Conservation (phyloP, 2,797 vertebrate genomes). For the Moxostoma hubbsi region DNA sequence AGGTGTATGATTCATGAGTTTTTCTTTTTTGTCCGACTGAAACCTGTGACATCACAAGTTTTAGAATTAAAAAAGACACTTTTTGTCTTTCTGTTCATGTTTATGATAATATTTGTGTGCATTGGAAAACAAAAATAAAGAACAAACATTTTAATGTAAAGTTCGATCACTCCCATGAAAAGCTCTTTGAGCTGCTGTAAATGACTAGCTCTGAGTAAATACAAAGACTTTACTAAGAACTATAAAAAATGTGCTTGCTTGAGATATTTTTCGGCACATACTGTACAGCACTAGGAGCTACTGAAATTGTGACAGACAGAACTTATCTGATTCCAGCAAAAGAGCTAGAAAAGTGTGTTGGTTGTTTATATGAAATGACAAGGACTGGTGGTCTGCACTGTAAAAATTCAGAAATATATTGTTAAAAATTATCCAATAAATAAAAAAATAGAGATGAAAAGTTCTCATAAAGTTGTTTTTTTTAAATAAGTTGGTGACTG, state of each 20-base stretch:
- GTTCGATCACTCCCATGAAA: not conserved
- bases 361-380: no score
- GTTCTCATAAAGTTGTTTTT: no score
- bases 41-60: slow-evolving; percentile 8
- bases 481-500: no score
- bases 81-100: not conserved
- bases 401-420: no score
- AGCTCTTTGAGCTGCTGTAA: not conserved
- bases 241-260: not conserved
- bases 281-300: not conserved
- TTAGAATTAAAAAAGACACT: not conserved
- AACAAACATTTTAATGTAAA: not conserved
- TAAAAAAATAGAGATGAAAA: no score
- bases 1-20: not conserved
- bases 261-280: not conserved
- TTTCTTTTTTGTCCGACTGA: slow-evolving; percentile 5
- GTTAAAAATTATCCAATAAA: no score
- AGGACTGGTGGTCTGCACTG: not conserved
- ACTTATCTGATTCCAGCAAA: not conserved
- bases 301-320: not conserved
- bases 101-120: not conserved
- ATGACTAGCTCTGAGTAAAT: not conserved
- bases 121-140: not conserved
- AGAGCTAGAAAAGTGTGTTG: not conserved
- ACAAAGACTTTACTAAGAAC: not conserved